phyloP scores from a whole-genome alignment of 2,888 invertebrate species.

The Gandaritis pyraliata region DNA sequence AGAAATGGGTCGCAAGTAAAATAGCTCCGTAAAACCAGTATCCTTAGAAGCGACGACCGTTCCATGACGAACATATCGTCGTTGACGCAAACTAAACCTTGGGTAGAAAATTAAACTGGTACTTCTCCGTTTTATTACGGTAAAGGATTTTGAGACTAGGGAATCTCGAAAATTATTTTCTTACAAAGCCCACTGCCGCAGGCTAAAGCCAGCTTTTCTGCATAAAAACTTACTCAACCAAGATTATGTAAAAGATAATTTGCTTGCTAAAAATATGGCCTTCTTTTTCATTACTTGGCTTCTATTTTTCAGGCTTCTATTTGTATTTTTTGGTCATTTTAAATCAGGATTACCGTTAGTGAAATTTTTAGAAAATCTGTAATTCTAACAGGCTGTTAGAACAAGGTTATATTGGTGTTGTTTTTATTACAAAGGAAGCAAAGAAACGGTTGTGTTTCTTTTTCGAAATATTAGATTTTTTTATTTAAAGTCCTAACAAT shows the following conservation, averaged over 20 bases:
- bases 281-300: neutral
- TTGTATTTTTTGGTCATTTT: too few species aligned
- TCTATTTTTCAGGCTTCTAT: too few species aligned
- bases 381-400: too few species aligned
- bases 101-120: too few species aligned
- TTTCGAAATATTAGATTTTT: too few species aligned
- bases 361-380: too few species aligned
- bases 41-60: neutral
- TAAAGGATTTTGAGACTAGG: neutral
- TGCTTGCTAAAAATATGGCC: conserved; percentile 10
- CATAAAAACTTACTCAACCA: neutral
- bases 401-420: too few species aligned
- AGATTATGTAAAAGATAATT: conserved; percentile 19
- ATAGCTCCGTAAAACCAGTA: conserved; percentile 6
- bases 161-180: neutral
- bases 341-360: too few species aligned
- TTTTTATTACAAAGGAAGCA: too few species aligned
- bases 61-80: neutral
- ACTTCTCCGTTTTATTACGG: neutral
- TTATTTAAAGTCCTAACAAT: too few species aligned
- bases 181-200: conserved; percentile 1
- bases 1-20: conserved; percentile 12
- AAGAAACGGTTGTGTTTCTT: too few species aligned
- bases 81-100: neutral
- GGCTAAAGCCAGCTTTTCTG: neutral